Conservation (phyloP, 2,113 vertebrate genomes). For the Nyctereutes procyonoides region DNA sequence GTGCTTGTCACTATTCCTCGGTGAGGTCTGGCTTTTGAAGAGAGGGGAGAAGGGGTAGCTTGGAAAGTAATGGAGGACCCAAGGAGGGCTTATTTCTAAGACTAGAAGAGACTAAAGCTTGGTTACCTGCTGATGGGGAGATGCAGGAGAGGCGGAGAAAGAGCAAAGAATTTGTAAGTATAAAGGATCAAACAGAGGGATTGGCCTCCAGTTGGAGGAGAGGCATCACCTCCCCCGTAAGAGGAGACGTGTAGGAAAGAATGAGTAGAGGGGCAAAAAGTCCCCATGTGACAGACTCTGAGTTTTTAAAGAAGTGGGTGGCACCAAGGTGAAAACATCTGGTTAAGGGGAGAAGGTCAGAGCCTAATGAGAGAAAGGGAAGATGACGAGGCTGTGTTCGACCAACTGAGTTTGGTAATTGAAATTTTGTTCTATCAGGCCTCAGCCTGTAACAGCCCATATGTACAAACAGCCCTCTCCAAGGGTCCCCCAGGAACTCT, state of each 20-base stretch:
- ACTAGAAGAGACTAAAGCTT: background rate
- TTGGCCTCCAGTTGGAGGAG: background rate
- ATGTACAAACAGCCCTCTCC: background rate
- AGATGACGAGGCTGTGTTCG: background rate
- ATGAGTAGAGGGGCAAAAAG: background rate
- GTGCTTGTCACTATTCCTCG: background rate
- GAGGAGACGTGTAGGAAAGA: background rate
- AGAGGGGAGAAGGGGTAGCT: background rate
- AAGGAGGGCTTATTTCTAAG: background rate
- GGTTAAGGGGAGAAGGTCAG: background rate
- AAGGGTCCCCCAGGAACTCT: background rate
- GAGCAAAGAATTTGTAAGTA: background rate
- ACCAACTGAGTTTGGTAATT: background rate
- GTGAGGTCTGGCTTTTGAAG: background rate
- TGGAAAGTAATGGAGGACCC: background rate
- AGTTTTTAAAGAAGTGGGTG: background rate
- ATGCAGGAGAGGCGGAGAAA: background rate
- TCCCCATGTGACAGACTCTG: too few species aligned
- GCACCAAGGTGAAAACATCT: background rate
- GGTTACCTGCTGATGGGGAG: background rate
- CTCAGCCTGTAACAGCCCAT: background rate
- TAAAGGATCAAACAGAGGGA: background rate
- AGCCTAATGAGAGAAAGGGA: background rate
- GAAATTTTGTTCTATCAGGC: background rate
- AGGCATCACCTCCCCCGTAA: background rate